Conservation (phyloP, 2,113 vertebrate species). For the Oryzias melastigma region DNA sequence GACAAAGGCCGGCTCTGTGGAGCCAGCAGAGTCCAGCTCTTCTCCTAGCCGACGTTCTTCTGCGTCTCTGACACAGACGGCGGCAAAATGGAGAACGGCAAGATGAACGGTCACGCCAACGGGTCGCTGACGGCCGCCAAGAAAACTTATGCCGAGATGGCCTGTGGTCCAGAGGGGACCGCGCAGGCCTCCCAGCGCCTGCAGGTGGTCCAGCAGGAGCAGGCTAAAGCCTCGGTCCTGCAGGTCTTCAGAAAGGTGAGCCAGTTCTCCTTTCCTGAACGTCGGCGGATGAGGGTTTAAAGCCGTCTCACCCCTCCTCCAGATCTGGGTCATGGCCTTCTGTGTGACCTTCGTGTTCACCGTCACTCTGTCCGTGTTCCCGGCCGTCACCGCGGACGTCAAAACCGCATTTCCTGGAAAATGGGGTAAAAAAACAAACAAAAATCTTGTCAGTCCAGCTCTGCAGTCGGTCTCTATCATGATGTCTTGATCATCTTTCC, state of each 20-base stretch:
- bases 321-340: conserved; percentile 88
- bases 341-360: conserved; percentile 86
- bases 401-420: conserved; percentile 55
- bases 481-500: no score
- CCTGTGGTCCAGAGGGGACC: not conserved
- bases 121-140: not conserved
- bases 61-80: conserved; percentile 28
- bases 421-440: conserved; percentile 73
- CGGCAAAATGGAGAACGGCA: conserved; percentile 35
- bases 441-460: no score
- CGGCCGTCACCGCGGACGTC: conserved; percentile 84
- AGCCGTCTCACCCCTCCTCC: not conserved
- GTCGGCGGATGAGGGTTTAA: no score
- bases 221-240: conserved; percentile 68
- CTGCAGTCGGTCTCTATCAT: no score
- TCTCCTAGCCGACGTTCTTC: no score
- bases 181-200: conserved; percentile 55
- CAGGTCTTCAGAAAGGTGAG: conserved; percentile 80
- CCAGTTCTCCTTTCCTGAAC: no score
- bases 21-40: no score
- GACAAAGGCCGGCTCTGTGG: conserved; percentile 52
- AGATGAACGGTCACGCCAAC: conserved; percentile 41
- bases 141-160: not conserved
- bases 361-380: conserved; percentile 86
- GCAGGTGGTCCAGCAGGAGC: conserved; percentile 37